Evolutionary conservation across 2,113 vertebrate species (phyloP), one percentile per base, ranked within the genome.

Genomic region (Passer montanus): DNA sequence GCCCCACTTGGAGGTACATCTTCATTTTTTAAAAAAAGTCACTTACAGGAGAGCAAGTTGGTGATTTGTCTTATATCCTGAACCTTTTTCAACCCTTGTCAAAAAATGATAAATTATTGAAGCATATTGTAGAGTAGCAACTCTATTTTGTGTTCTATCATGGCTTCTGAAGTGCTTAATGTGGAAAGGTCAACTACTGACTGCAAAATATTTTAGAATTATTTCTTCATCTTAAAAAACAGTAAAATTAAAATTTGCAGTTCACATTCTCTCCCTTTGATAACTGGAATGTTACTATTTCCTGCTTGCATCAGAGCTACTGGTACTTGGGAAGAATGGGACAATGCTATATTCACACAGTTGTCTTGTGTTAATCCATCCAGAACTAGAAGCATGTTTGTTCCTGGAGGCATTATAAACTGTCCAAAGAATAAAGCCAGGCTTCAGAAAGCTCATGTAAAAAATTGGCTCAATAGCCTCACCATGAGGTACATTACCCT

Each of bases 51-150:
- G 81, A 96, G 53, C 58, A 94, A 93, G 84, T 39, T 91, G 90
- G 81, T 90, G 94, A 95, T 96, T 87, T 97, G 68, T 97, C 92
- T 96, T 90, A 69, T 10, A 92, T 53, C 44, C 73, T 66, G 70
- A 89, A 75, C 89, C 86, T 84, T 95, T 97, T 86, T 83, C 86
- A 93, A 94, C 84, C 70, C 87, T 88, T 92, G 96, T 95, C 95
- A 95, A 76, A 83, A 96, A 95, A 91, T 89, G 81, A 96, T 96
- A 59, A 85, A 94, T 95, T 95, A 96, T 44, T 91, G 95, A 97
- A 93, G 89, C 52, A 46, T 21, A 90, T 80, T 81, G 62, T 90
- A 63, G 80, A 91, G 87, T 84, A 58, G 59, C 77, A 86, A 84
- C 91, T 95, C 31, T 96, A 87, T 88, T 81, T 86, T 85, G 67